Evolutionary conservation across 2,888 invertebrate genomes (phyloP), one percentile per base, ranked within the genome.

Genomic region (Ichneumoninae sp.): DNA sequence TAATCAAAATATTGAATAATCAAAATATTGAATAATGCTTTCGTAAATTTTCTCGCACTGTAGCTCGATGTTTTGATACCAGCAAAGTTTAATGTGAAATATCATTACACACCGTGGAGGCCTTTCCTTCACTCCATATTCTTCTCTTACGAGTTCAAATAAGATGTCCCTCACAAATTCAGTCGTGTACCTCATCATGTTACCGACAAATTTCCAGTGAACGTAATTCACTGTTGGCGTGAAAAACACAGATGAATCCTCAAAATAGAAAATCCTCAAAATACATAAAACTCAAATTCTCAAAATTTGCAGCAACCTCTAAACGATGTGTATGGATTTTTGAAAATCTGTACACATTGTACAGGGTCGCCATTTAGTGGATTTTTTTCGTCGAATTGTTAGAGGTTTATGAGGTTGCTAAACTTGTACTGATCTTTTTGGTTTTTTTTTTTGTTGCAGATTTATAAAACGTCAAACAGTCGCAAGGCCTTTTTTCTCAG

Each of bases 31-130:
- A 19, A 54, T 54, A 19, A 54, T 54, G 4, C 3, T 54, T 54
- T 22, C 10, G n/a, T 7, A 10, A 10, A 95, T 94, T 10, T 95
- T 78, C 94, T 94, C 65, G 40, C 40, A 40, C 40, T 54, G 7
- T 1, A 6, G 19, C 8, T 54, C 19, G 4, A 54, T 54, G 7
- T 22, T 54, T 54, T 54, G 22, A 8, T 22, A 54, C 3, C 22
- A 22, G 22, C 3, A 54, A 19, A 8, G 22, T 22, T 22, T 54
- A 54, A 54, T 22, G 63, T 50, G 22, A 22, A 22, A 54, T 22
- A 22, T 54, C 1, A 8, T 4, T 57, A 1, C 57, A 10, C 26
- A 57, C 57, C 57, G 57, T 13, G 22, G 57, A 57, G 19, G 86
- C 86, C 40, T 73, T 69, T 26, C 22, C 26, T 22, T 57, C 3